Percentiles rank a stretch among this genome's conserved stretches.
Conservation (phyloP, 2,797 vertebrate genomes). For the Spheniscus humboldti region DNA sequence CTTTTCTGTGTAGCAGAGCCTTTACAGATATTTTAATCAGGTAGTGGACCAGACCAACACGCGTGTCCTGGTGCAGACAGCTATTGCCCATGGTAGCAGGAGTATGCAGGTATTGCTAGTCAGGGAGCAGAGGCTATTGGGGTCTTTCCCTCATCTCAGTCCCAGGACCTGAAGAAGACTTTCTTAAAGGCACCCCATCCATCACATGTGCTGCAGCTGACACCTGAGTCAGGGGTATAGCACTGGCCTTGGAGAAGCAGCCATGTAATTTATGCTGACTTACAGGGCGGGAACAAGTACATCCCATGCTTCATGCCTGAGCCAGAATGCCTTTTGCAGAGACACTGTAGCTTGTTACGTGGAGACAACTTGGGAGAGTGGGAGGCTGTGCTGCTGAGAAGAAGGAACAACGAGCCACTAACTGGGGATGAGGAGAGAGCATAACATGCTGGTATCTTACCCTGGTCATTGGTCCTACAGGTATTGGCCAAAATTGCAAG, state of each 20-base stretch:
- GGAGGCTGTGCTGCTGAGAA: background rate
- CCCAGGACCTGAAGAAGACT: background rate
- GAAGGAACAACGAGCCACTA: rapidly evolving
- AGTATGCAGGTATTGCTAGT: background rate
- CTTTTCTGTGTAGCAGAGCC: background rate
- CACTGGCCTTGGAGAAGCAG: background rate
- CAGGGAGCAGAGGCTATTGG: background rate
- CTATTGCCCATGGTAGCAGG: background rate
- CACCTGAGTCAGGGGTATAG: background rate
- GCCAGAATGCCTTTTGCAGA: background rate
- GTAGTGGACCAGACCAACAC: background rate
- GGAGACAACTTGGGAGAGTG: background rate
- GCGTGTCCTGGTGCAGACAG: background rate
- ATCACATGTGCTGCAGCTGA: background rate
- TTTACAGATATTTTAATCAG: background rate
- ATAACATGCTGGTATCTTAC: background rate
- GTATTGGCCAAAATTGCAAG: background rate
- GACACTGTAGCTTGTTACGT: background rate
- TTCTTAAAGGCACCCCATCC: background rate
- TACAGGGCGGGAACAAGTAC: background rate
- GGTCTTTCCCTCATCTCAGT: background rate
- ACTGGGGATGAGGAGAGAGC: background rate
- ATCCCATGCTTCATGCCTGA: background rate
- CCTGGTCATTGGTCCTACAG: background rate
- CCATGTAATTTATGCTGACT: background rate